Evolutionary conservation across 2,888 invertebrate genomes (phyloP).

Genomic region (Andrena haemorrhoa): DNA sequence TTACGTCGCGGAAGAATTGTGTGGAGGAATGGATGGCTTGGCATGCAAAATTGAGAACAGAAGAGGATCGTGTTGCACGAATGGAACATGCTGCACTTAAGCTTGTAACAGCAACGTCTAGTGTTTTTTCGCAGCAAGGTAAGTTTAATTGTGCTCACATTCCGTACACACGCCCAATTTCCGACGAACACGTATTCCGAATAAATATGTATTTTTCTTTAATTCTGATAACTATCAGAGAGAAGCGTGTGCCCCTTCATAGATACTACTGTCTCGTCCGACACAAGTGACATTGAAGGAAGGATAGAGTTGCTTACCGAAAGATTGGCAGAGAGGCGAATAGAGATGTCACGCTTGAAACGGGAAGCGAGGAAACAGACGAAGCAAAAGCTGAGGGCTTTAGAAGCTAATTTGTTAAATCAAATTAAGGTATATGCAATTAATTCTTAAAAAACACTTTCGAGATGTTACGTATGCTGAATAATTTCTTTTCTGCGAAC

Average conservation of each 20-base stretch:
- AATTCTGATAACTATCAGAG: constrained; percentile 50
- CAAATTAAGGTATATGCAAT: constrained; percentile 80
- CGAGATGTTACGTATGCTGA: constrained; percentile 4
- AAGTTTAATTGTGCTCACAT: constrained; percentile 39
- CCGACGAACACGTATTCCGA: neutral
- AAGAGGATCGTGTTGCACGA: constrained; percentile 82
- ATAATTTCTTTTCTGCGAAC: constrained; percentile 26
- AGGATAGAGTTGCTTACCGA: constrained; percentile 82
- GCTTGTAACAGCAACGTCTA: constrained; percentile 82
- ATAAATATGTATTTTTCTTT: constrained; percentile 32
- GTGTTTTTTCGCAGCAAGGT: constrained; percentile 82
- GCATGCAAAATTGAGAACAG: constrained; percentile 82
- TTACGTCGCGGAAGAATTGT: constrained; percentile 82
- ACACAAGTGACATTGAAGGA: constrained; percentile 83
- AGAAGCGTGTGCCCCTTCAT: constrained; percentile 45
- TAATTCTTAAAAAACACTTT: constrained; percentile 7
- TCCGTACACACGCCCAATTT: neutral
- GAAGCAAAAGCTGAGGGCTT: constrained; percentile 80
- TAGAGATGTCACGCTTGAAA: constrained; percentile 82
- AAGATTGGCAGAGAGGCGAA: constrained; percentile 81
- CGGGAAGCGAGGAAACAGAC: constrained; percentile 82
- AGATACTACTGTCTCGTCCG: constrained; percentile 83
- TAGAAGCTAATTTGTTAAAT: constrained; percentile 82
- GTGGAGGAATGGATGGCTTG: constrained; percentile 84
- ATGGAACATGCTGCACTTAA: constrained; percentile 83